These are phyloP conservation scores for Darevskia mixta DNA, from an alignment of 2,797 vertebrate species.

Conservation along the genomic window DNA sequence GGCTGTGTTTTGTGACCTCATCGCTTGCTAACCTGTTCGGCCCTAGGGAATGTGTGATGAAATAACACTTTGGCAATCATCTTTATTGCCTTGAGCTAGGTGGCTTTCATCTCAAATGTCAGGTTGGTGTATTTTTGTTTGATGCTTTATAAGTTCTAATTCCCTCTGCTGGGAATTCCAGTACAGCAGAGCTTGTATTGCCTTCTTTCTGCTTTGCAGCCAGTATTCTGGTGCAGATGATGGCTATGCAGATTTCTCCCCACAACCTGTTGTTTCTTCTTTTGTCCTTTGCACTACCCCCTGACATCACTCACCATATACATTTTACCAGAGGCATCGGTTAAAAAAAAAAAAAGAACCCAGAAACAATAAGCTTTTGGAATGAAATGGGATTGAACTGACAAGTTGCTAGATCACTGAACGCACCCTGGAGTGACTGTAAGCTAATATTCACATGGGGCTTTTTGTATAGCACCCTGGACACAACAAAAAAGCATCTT, in stretches of 20 bases:
- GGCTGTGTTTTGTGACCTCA: background rate
- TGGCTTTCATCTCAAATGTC: slow-evolving; percentile 8
- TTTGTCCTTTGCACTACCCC: background rate
- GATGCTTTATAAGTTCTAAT: background rate
- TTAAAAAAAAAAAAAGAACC: too few species aligned
- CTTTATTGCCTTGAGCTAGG: background rate
- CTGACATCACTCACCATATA: background rate
- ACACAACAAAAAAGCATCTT: background rate
- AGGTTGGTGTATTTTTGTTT: slow-evolving; percentile 1
- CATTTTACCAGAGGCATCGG: background rate
- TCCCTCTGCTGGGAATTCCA: background rate
- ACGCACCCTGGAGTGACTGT: background rate
- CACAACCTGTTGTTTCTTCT: background rate
- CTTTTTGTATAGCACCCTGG: background rate
- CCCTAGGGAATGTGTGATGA: background rate
- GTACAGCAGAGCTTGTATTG: background rate
- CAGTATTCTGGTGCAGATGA: background rate
- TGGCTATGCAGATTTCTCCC: too few species aligned
- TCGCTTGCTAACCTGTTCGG: background rate
- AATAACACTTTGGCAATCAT: background rate
- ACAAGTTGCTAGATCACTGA: background rate
- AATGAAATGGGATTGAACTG: background rate
- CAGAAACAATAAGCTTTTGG: background rate
- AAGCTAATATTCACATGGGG: background rate
- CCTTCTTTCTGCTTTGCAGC: background rate